phyloP scores from a whole-genome alignment of 1,140 invertebrate species.

The Caenorhabditis remanei region DNA sequence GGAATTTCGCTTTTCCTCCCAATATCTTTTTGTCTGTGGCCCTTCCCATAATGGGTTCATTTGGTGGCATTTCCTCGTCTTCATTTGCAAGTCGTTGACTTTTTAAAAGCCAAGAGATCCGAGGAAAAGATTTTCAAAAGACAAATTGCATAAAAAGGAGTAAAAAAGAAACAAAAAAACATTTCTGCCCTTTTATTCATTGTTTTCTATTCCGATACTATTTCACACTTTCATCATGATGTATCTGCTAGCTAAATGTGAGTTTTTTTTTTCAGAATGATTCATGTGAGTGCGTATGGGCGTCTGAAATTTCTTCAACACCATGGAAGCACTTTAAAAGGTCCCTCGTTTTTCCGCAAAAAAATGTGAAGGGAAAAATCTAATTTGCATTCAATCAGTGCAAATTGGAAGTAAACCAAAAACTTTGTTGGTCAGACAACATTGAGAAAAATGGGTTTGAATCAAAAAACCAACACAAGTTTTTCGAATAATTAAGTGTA shows the following conservation, averaged over 20 bases:
- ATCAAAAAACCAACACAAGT: no score
- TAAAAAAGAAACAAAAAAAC: neutral
- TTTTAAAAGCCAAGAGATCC: neutral
- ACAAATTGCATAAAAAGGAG: neutral
- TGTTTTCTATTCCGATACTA: neutral
- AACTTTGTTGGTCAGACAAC: constrained; percentile 8
- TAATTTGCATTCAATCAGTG: constrained; percentile 37
- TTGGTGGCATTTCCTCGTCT: neutral
- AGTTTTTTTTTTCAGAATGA: neutral
- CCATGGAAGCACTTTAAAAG: constrained; percentile 15
- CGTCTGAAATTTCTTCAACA: neutral
- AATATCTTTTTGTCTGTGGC: neutral
- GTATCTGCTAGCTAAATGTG: constrained; percentile 25
- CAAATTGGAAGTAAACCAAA: constrained; percentile 5
- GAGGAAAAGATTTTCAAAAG: neutral
- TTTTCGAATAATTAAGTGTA: no score
- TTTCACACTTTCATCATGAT: neutral
- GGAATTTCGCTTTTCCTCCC: constrained; percentile 21
- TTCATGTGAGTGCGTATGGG: neutral
- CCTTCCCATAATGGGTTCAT: constrained; percentile 37
- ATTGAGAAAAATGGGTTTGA: neutral
- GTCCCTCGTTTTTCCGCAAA: neutral
- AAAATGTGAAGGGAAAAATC: neutral
- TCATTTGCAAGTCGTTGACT: constrained; percentile 33
- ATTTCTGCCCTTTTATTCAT: neutral